Evolutionary conservation across 2,888 invertebrate species (phyloP), one percentile per base, ranked within the genome.

Genomic region (Agonopterix arenella): DNA sequence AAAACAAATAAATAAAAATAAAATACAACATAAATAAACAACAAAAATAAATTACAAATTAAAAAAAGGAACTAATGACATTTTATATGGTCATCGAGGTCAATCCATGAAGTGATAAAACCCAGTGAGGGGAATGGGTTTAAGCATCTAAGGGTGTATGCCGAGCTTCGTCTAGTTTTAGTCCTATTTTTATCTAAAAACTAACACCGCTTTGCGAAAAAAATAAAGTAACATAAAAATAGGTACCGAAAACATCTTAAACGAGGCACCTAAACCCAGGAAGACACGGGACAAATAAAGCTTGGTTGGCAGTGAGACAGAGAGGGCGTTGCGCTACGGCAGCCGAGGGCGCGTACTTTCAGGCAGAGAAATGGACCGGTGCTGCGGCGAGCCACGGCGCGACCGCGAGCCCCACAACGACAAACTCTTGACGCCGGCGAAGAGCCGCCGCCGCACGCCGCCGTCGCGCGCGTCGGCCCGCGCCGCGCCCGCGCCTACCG

Each of bases 301-400:
- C 77, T 71, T 59, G 53, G 54, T 55, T 58, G 62, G 56, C 61
- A 80, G 13, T 43, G 11, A 43, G 43, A 43, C 13, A 11, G 43
- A 72, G 83, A 83, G 82, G 73, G 76, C 43, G 73, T 70, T 80
- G 80, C 76, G 77, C 84, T 84, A 84, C 76, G 72, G 70, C 75
- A 76, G 76, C 75, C 76, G 69, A 71, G 79, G 76, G 80, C 81
- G 81, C 93, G 91, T 95, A 95, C 95, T 95, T 94, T 95, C 95
- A 80, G 95, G 95, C 86, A 95, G 92, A 82, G 95, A 95, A 91
- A 94, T 94, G 90, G 95, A 95, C 80, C 94, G 93, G 90, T 93
- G 93, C 84, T 93, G 93, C 68, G 93, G 92, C 68, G 93, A 93
- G 76, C 92, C 91, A 75, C 91, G 91, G 74, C 91, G 90, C 58